These are phyloP conservation scores for Lophius americanus DNA, from an alignment of 2,797 vertebrate genomes.

Conservation along the genomic window DNA sequence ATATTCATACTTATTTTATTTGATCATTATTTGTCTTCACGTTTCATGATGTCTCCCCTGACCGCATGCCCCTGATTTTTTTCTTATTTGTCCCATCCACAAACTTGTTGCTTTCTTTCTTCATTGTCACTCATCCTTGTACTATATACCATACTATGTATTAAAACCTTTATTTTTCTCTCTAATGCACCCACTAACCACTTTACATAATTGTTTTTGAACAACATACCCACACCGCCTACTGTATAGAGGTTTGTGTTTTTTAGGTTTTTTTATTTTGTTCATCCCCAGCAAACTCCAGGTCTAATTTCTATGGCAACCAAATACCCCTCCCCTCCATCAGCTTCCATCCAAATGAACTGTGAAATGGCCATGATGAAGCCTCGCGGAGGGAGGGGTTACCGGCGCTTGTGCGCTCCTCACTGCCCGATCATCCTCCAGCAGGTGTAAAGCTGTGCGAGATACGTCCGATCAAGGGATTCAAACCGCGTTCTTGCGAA, in stretches of 20 bases:
- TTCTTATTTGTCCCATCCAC: background rate
- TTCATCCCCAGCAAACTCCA: constrained; percentile 60
- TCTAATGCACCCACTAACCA: constrained; percentile 57
- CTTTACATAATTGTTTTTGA: constrained; percentile 69
- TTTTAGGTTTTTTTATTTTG: constrained; percentile 20
- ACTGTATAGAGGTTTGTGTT: constrained; percentile 40
- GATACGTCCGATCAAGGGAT: constrained; percentile 26
- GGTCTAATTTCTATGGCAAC: constrained; percentile 81
- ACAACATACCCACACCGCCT: constrained; percentile 65
- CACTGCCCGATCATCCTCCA: constrained; percentile 56
- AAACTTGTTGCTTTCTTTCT: constrained; percentile 34
- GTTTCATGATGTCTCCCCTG: too few relatives aligned
- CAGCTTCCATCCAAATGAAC: constrained; percentile 72
- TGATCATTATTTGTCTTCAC: too few relatives aligned
- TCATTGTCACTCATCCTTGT: constrained; percentile 28
- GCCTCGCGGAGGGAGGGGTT: constrained; percentile 56
- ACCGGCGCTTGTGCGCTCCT: constrained; percentile 49
- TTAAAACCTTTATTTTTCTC: constrained; percentile 42
- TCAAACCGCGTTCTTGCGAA: constrained; percentile 17
- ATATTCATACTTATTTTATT: too few relatives aligned
- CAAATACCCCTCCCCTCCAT: constrained; percentile 56
- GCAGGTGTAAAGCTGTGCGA: constrained; percentile 62
- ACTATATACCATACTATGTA: constrained; percentile 37
- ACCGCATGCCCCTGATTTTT: too few relatives aligned
- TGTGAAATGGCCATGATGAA: constrained; percentile 60